These are phyloP conservation scores for Platycnemis pennipes DNA, from an alignment of 2,888 invertebrate genomes.

Conservation along the genomic window DNA sequence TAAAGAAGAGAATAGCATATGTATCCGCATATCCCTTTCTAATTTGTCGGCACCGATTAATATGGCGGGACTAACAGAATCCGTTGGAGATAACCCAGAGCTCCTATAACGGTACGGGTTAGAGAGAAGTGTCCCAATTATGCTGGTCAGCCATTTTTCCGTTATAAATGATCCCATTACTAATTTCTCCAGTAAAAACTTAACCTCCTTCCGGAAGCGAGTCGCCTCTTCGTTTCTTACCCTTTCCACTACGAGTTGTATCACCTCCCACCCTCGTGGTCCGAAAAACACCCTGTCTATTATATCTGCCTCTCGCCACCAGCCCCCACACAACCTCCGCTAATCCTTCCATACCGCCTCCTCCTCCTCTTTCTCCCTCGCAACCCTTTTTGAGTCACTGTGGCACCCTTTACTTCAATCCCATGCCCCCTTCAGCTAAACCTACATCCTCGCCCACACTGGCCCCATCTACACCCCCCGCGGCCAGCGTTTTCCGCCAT, in stretches of 20 bases:
- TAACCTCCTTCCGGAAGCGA: background rate
- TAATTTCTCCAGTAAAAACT: background rate
- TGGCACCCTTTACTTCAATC: constrained; percentile 71
- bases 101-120: too few species aligned
- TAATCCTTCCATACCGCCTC: constrained; percentile 30
- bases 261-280: background rate
- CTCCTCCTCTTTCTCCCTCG: constrained; percentile 74
- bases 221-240: background rate
- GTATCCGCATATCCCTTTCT: too few species aligned
- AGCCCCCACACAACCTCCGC: background rate
- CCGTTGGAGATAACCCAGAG: background rate
- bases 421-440: background rate
- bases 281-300: background rate
- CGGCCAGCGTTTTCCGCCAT: constrained; percentile 68
- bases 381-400: constrained; percentile 71
- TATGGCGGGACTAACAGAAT: background rate
- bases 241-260: background rate
- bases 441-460: constrained; percentile 46
- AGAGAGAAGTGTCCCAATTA: too few species aligned
- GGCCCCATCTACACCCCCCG: constrained; percentile 62
- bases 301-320: background rate
- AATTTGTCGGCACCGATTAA: too few species aligned
- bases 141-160: background rate
- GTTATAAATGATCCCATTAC: background rate
- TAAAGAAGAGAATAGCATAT: too few species aligned